Base-by-base conservation (phyloP, 37 sponge, comb jelly and placozoan genomes). In the Oscarella lobularis region DNA sequence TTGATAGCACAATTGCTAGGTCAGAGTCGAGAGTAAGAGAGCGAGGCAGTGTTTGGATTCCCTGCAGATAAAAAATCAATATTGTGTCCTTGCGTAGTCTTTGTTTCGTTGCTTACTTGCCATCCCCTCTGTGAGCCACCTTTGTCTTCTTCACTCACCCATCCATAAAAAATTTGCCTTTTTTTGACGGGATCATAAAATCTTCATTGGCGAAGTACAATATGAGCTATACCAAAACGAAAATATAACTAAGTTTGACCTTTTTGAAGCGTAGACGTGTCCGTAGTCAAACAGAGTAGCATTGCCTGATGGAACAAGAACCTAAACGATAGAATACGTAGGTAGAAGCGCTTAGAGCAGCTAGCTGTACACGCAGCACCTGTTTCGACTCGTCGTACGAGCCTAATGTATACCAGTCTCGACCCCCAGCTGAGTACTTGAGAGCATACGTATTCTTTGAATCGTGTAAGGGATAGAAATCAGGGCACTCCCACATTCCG, bases 81-180 rank as follows among this genome's bases (percentile, higher is more conserved):
- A 48, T 48, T 20, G 20, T 48, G 9, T 48, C 60, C 60, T 20
- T 27, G 20, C 14, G 14, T 27, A 48, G 60, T 27, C 9, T 48
- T 9, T 9, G 9, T 27, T 9, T 27, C 20, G 60, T 48, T 48
- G 60, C 60, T 48, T 20, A 48, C 60, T 20, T 48, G 60, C 60
- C 60, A 48, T 9, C 60, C 60, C 9, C 60, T 9, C 60, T 48
- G 9, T 48, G 60, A 9, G 20, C 9, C 73, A 70, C 20, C 35
- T 14, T n/a, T 70, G 73, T 38, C 0, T 40, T 55, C 67, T 83
- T 83, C 3, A 81, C 87, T 39, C 54, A 35, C 3, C 79, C 68
- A 37, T 80, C 83, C 73, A 82, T 3, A 1, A 83, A 48, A 20
- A 20, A 48, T 48, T 48, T 48, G 60, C 38, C 74, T 76, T 33